Evolutionary conservation across 2,113 vertebrate genomes (phyloP).

Genomic region (Coptodon rendalli): DNA sequence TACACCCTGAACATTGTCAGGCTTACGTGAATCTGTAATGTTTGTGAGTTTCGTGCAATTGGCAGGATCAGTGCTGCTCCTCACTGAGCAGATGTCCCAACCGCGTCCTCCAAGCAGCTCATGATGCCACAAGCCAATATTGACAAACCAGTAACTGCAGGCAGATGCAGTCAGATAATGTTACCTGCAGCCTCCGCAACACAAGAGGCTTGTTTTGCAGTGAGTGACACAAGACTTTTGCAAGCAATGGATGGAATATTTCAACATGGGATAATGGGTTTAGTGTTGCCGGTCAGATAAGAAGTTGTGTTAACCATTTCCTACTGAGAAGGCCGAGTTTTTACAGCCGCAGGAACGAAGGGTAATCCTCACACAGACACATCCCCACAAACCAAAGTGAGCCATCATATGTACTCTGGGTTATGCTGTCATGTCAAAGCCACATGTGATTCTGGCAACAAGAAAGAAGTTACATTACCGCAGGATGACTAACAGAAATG

Average conservation of each 20-base stretch:
- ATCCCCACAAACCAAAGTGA: neutral
- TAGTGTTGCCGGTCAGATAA: neutral
- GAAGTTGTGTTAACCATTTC: neutral
- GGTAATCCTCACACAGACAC: neutral
- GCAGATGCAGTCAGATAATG: constrained; percentile 2
- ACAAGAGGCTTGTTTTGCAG: neutral
- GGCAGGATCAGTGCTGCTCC: neutral
- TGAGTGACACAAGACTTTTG: constrained; percentile 14
- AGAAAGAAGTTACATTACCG: neutral
- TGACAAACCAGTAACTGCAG: constrained; percentile 49
- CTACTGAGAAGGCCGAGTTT: neutral
- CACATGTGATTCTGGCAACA: neutral
- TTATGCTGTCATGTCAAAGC: neutral
- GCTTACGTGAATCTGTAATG: neutral
- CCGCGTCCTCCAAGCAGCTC: constrained; percentile 5
- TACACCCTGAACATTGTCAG: neutral
- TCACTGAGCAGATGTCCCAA: constrained; percentile 30
- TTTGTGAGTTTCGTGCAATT: neutral
- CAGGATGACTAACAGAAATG: neutral
- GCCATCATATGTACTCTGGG: neutral
- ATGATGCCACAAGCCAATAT: constrained; percentile 47
- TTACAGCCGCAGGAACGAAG: neutral
- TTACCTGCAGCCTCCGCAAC: constrained; percentile 24
- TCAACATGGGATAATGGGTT: neutral
- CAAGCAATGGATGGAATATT: neutral